Evolutionary conservation across 2,888 invertebrate genomes (phyloP).

Genomic region (Melolontha melolontha): DNA sequence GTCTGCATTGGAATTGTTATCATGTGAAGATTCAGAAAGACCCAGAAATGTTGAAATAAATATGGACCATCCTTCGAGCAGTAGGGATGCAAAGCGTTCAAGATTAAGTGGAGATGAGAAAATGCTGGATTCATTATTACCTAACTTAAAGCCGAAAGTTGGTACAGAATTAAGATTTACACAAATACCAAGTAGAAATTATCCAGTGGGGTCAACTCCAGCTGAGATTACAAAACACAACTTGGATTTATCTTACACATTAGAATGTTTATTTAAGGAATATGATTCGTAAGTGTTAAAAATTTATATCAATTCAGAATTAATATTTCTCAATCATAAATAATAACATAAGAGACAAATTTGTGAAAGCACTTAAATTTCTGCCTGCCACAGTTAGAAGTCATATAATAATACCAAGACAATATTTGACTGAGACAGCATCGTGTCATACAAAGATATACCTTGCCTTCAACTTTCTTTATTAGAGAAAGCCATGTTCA

Average conservation of each 20-base stretch:
- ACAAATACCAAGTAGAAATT: slow-evolving; percentile 78
- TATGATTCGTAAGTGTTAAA: slow-evolving; percentile 47
- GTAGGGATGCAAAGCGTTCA: slow-evolving; percentile 59
- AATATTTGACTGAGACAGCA: no score
- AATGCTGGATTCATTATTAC: slow-evolving; percentile 81
- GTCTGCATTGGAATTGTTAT: slow-evolving; percentile 84
- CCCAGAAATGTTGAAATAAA: slow-evolving; percentile 66
- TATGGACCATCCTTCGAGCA: slow-evolving; percentile 43
- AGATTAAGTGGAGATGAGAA: slow-evolving; percentile 69
- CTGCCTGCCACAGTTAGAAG: no score
- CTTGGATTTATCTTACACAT: slow-evolving; percentile 81
- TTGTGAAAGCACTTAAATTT: no score
- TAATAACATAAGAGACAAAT: no score
- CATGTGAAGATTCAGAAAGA: slow-evolving; percentile 77
- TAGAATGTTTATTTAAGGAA: slow-evolving; percentile 73
- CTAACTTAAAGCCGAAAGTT: slow-evolving; percentile 82
- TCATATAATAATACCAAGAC: no score
- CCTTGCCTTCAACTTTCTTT: no score
- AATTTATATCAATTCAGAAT: background rate
- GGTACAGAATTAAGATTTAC: slow-evolving; percentile 87
- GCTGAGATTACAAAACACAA: slow-evolving; percentile 88
- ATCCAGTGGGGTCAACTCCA: slow-evolving; percentile 83
- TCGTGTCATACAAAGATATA: no score
- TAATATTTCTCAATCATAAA: no score
- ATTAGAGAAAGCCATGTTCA: no score